Evolutionary conservation across 2,888 invertebrate species (phyloP), one percentile per base, ranked within the genome.

Genomic region (Seira sanloemensis): DNA sequence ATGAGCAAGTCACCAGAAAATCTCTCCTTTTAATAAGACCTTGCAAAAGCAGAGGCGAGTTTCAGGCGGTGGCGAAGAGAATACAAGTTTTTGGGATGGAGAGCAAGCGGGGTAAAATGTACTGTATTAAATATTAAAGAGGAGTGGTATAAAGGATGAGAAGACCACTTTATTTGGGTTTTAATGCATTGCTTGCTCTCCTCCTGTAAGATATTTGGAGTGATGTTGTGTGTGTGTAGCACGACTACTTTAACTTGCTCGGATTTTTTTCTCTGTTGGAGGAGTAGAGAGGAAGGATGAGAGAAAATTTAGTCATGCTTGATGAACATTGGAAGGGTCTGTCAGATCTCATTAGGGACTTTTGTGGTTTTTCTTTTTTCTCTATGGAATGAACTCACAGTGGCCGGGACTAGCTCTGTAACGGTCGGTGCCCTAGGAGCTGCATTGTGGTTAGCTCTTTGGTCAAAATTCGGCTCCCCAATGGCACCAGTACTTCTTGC

Each of bases 381-480:
- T 92, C 92, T 50, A 71, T 46, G 71, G 67, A 23, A 67, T 62
- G 62, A 62, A 62, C 62, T 23, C 76, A 87, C 91, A 94, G 94
- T 91, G 80, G 91, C 92, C 46, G 89, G 93, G 19, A 91, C 91
- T 0, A 92, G 93, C 16, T 92, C 94, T 0, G 89, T 92, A 1
- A 78, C 93, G 2, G 91, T 93, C 67, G 95, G 94, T 16, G 81
- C 93, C 66, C 91, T 93, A 79, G 93, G 93, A 86, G 95, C 94
- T 1, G 91, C 92, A 1, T 90, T 93, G 66, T 94, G 94, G 94
- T 89, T 94, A 58, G 89, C 93, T 2, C 91, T 94, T 86, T 95
- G 95, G 94, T 93, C 93, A 92, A 92, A 92, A 87, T 93, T 92
- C 88, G 94, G 94, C 1, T 92, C 94, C 85, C 94, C 94, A 0